Conservation (phyloP, 1,140 invertebrate species). For the Thrips palmi region DNA sequence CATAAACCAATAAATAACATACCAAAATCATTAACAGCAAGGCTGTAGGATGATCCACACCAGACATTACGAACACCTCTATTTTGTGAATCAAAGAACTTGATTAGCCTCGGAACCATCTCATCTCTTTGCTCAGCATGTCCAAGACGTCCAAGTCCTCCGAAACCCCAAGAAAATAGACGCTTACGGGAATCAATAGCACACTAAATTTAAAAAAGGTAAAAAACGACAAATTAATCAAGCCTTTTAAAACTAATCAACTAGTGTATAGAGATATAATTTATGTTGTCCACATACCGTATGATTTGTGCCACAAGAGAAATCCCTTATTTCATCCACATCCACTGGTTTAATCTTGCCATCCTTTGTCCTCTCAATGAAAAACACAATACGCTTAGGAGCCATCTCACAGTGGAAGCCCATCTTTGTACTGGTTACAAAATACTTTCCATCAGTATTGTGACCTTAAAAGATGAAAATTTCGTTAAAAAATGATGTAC, state of each 20-base stretch:
- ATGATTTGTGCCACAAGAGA: slow-evolving; percentile 81
- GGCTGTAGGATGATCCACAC: slow-evolving; percentile 71
- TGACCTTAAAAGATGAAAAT: slow-evolving; percentile 40
- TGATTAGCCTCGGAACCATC: slow-evolving; percentile 69
- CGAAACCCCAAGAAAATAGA: slow-evolving; percentile 86
- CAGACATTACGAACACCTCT: slow-evolving; percentile 60
- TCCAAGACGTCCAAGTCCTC: slow-evolving; percentile 78
- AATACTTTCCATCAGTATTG: slow-evolving; percentile 86
- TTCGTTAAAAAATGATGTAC: no score
- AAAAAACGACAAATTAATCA: background rate
- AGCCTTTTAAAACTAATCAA: no score
- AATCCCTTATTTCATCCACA: slow-evolving; percentile 71
- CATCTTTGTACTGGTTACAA: slow-evolving; percentile 73
- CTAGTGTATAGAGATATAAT: background rate
- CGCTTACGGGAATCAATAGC: slow-evolving; percentile 73
- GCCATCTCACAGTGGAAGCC: slow-evolving; percentile 67
- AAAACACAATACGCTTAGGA: slow-evolving; percentile 68
- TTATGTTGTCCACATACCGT: slow-evolving; percentile 36
- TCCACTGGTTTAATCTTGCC: slow-evolving; percentile 67
- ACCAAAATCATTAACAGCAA: slow-evolving; percentile 67
- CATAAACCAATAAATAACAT: slow-evolving; percentile 14
- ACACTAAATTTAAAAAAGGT: slow-evolving; percentile 26
- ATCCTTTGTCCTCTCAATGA: slow-evolving; percentile 76
- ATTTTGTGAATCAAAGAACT: slow-evolving; percentile 68
- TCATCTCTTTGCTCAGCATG: slow-evolving; percentile 86